Evolutionary conservation across 2,113 vertebrate genomes (phyloP), one percentile per base, ranked within the genome.

Genomic region (Gambusia holbrooki): DNA sequence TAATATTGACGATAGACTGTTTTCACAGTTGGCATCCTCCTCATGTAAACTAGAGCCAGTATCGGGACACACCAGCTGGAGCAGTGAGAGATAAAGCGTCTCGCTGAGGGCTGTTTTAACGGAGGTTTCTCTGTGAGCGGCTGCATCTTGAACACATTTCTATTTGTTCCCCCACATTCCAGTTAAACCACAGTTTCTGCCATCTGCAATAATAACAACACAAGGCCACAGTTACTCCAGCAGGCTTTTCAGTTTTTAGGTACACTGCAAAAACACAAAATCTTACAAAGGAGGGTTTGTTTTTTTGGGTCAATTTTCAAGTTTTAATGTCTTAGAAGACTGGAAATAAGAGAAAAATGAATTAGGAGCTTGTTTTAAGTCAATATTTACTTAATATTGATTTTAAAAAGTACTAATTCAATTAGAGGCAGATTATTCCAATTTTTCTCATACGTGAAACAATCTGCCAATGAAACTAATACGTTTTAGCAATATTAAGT

Each of bases 1-100:
- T 83, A 85, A 79, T 69, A 63, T 81, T 72, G 83, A 87, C 83
- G 84, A 79, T 66, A 77, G 84, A 92, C 83, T 60, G 45, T 81
- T 71, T 58, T 83, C 71, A 68, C 73, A 64, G 51, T 45, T 87
- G 78, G 81, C 81, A 81, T 70, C 66, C 17, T 73, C 68, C 29
- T 65, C 28, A 66, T 73, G 66, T 77, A 54, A 22, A 45, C 64
- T 75, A 73, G 83, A 32, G 28, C 69, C 78, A 77, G 69, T 69
- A 74, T 40, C 42, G 66, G 61, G 76, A 64, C 66, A 48, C 62
- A 48, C 30, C 79, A 60, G 71, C 66, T 66, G 70, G 69, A 67
- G 70, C 80, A 70, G 78, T 73, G 76, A 51, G 28, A 54, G 79
- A 88, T 89, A 77, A 81, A 69, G 48, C 83, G 79, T 86, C 84